A percentile compares a stretch with the other conserved stretches of the same genome.
These are phyloP conservation scores for Phyllostomus hastatus DNA, from an alignment of 2,113 vertebrate genomes.

Conservation along the genomic window DNA sequence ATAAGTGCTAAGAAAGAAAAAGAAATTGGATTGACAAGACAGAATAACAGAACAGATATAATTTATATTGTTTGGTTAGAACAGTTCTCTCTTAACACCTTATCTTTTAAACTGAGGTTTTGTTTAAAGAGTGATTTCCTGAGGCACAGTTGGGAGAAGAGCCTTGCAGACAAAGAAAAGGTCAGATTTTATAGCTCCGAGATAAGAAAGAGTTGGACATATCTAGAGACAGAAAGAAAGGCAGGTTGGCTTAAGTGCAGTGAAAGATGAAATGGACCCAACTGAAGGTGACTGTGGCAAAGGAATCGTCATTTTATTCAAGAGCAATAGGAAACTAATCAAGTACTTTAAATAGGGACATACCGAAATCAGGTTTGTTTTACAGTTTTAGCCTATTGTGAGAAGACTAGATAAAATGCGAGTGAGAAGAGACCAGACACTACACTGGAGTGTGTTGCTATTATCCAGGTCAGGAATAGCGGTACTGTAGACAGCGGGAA, in stretches of 20 bases:
- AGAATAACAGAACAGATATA: neutral
- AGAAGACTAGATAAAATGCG: neutral
- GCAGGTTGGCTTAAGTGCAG: neutral
- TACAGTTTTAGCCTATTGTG: neutral
- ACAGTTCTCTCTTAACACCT: neutral
- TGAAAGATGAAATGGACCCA: neutral
- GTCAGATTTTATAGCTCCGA: neutral
- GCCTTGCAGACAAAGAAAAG: neutral
- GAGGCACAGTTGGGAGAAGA: neutral
- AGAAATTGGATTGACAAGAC: neutral
- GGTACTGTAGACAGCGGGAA: neutral
- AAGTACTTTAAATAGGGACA: neutral
- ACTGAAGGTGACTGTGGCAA: neutral
- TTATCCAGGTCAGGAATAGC: neutral
- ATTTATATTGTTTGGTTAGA: neutral
- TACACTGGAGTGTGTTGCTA: neutral
- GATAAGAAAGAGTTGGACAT: neutral
- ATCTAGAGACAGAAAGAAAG: neutral
- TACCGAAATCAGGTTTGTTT: neutral
- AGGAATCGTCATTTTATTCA: neutral
- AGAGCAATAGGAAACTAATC: neutral
- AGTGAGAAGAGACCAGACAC: neutral
- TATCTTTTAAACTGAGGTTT: neutral
- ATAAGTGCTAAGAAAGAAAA: neutral
- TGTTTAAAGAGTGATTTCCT: neutral